phyloP scores from a whole-genome alignment of 2,888 invertebrate species.

The Gonocerus acuteangulatus region DNA sequence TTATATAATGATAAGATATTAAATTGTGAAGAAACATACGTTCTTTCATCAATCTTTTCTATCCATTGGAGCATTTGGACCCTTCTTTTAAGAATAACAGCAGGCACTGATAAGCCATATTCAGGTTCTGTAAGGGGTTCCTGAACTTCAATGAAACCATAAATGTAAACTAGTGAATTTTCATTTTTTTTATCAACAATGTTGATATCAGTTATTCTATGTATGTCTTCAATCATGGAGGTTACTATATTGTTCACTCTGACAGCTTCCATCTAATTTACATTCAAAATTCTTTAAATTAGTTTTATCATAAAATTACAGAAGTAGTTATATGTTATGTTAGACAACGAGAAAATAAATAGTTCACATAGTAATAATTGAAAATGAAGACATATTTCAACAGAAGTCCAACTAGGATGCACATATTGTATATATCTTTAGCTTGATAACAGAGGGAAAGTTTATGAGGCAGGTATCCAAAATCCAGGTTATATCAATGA shows the following conservation, averaged over 20 bases:
- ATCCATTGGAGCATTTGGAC: slow-evolving; percentile 95
- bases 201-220: slow-evolving; percentile 25
- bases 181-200: slow-evolving; percentile 51
- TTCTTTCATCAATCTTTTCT: slow-evolving; percentile 51
- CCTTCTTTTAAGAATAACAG: slow-evolving; percentile 72
- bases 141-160: slow-evolving; percentile 62
- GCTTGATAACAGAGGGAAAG: too few species aligned
- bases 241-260: slow-evolving; percentile 26
- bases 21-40: not conserved
- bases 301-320: not conserved
- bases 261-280: slow-evolving; percentile 27
- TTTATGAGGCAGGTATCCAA: too few species aligned
- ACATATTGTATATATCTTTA: too few species aligned
- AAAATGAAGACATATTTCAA: too few species aligned
- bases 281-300: not conserved
- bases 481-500: too few species aligned
- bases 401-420: too few species aligned
- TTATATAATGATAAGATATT: not conserved
- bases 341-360: not conserved
- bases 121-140: slow-evolving; percentile 80
- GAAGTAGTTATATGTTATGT: not conserved
- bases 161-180: slow-evolving; percentile 67
- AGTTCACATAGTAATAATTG: too few species aligned
- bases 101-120: slow-evolving; percentile 74
- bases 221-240: slow-evolving; percentile 29